phyloP scores from a whole-genome alignment of 2,888 invertebrate genomes.

The Xylota segnis region DNA sequence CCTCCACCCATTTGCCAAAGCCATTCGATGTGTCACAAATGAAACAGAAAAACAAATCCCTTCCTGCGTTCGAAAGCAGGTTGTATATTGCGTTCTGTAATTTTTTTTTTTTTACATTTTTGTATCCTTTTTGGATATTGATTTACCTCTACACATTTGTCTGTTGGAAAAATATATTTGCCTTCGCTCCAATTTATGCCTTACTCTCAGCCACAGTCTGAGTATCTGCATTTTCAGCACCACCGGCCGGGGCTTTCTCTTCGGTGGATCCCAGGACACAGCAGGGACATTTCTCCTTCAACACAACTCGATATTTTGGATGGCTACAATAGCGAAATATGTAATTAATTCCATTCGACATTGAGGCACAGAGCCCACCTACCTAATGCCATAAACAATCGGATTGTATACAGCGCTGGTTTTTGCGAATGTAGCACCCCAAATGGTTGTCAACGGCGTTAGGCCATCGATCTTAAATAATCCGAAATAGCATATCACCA shows the following conservation, averaged over 20 bases:
- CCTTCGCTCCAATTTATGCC: slow-evolving; percentile 26
- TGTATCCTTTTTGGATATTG: slow-evolving; percentile 71
- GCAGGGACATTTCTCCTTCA: slow-evolving; percentile 87
- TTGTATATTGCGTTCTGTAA: background rate
- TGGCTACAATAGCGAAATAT: slow-evolving; percentile 82
- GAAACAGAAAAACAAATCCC: background rate
- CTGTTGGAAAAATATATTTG: background rate
- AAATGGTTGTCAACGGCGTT: slow-evolving; percentile 92
- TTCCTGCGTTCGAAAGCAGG: background rate
- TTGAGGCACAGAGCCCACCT: slow-evolving; percentile 27
- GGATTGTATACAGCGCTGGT: slow-evolving; percentile 86
- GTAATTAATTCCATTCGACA: slow-evolving; percentile 29
- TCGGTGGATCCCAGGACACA: slow-evolving; percentile 79
- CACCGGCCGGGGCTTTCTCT: slow-evolving; percentile 41
- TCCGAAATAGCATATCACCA: slow-evolving; percentile 91
- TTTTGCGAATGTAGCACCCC: slow-evolving; percentile 87
- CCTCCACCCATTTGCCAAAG: too few relatives aligned
- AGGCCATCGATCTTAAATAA: slow-evolving; percentile 90
- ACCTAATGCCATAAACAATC: slow-evolving; percentile 87
- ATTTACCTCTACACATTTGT: background rate
- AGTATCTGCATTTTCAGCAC: slow-evolving; percentile 45
- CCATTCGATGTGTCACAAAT: too few relatives aligned
- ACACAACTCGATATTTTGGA: slow-evolving; percentile 86
- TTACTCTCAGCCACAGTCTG: slow-evolving; percentile 68
- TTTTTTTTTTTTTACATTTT: slow-evolving; percentile 53